These are phyloP conservation scores for Morbakka virulenta DNA, from an alignment of 30 jellyfish, hydroid and myxozoan genomes.

Conservation along the genomic window DNA sequence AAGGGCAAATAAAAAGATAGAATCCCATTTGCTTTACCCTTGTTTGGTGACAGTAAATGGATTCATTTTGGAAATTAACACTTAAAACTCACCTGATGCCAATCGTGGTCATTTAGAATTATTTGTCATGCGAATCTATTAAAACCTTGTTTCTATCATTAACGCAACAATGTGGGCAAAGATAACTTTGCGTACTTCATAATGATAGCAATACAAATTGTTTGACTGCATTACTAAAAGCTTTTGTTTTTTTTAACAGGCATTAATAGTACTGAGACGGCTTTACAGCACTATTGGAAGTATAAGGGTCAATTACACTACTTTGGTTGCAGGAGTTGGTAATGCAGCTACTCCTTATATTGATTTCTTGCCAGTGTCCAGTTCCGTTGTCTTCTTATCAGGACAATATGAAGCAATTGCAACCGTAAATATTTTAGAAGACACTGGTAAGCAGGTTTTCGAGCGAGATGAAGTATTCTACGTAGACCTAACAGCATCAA, in stretches of 20 bases:
- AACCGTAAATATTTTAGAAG: conserved; percentile 57
- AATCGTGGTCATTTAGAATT: too few species aligned
- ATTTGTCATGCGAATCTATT: too few species aligned
- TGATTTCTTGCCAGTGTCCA: conserved; percentile 62
- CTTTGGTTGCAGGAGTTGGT: conserved; percentile 44
- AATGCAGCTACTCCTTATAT: conserved; percentile 65
- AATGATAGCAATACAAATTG: too few species aligned
- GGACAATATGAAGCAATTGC: conserved; percentile 67
- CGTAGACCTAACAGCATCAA: conserved; percentile 46
- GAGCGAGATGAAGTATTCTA: conserved; percentile 69
- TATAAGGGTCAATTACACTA: conserved; percentile 60
- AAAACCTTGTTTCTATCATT: too few species aligned
- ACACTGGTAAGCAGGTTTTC: conserved; percentile 36
- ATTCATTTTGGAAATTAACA: too few species aligned
- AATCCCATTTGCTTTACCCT: too few species aligned
- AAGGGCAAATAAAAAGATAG: too few species aligned
- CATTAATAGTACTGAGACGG: conserved; percentile 48
- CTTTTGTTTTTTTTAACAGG: conserved; percentile 17
- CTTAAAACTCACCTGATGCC: too few species aligned
- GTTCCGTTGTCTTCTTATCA: conserved; percentile 61
- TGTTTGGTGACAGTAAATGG: too few species aligned
- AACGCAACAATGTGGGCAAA: too few species aligned
- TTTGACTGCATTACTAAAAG: too few species aligned
- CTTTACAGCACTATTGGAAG: conserved; percentile 75
- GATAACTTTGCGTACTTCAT: too few species aligned